Base-by-base conservation (phyloP, 1,140 invertebrate genomes). In the Zaprionus gabonicus region DNA sequence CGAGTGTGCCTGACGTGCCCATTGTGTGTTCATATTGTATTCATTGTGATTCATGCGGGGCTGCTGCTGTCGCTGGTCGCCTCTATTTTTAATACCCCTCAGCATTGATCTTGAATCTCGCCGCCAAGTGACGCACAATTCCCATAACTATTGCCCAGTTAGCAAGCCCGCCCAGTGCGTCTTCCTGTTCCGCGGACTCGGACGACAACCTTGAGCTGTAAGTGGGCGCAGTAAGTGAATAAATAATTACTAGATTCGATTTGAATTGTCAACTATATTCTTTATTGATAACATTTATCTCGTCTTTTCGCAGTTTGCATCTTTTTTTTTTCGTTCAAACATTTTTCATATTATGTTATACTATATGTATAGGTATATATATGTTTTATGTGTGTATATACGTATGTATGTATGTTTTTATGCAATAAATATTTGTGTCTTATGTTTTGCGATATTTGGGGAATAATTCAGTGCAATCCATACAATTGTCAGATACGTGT, bases 191-290 rank as follows among this genome's bases (percentile, higher is more conserved):
- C 85, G 83, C 17, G 13, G 20, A 31, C 12, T 15, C 4, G n/a
- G 41, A 3, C 28, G 9, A 34, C 36, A 69, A 74, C 83, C 83
- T 80, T 83, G 62, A 44, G 41, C 46, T 59, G 46, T 80, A 71
- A 76, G 20, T 20, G 46, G 25, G 12, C 4, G 31, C 20, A 38
- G 17, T 75, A 60, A 67, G 12, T 63, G 57, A 64, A 65, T 36
- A 28, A 53, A 66, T 66, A 64, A 74, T 38, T 46, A 9, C 20
- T 25, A 6, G 3, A 34, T 31, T 12, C 17, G 20, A 70, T 67
- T 71, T 90, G 81, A 88, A 88, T 88, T 82, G 85, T 91, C 88
- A 91, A 91, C 88, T 91, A 91, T 88, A 91, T 78, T 91, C 84
- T 91, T 91, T 91, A 91, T 91, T 91, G 88, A 91, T 91, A 91